A percentile compares a stretch with the other conserved stretches of the same genome.
These are phyloP conservation scores for Uromys caudimaculatus DNA, from an alignment of 2,797 vertebrate species.

Conservation along the genomic window DNA sequence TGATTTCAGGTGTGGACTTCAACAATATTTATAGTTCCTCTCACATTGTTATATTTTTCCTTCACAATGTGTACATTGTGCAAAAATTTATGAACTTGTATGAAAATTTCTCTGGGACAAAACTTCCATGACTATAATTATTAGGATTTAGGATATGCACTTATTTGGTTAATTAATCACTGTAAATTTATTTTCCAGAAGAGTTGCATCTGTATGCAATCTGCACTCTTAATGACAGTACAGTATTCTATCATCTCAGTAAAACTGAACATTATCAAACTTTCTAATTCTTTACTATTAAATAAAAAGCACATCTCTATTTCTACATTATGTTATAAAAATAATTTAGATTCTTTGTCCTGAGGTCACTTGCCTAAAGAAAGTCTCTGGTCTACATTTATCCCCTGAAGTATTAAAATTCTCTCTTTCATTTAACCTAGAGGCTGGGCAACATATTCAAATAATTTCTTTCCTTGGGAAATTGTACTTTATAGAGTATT, in stretches of 20 bases:
- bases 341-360: neutral
- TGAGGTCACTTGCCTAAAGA: neutral
- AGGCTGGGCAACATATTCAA: neutral
- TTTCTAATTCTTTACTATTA: neutral
- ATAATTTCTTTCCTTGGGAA: neutral
- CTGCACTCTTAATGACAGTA: neutral
- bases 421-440: neutral
- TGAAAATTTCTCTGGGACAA: conserved; percentile 9
- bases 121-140: neutral
- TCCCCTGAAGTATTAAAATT: neutral
- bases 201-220: neutral
- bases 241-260: neutral
- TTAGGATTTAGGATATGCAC: neutral
- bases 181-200: neutral
- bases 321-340: neutral
- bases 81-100: neutral
- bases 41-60: conserved; percentile 5
- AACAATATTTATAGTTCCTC: conserved; percentile 35
- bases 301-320: neutral
- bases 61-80: neutral
- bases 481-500: neutral
- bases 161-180: neutral
- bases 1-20: neutral
- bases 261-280: neutral
- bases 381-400: neutral